Conservation (phyloP, 2,113 vertebrate genomes). For the Bolborhynchus lineola region DNA sequence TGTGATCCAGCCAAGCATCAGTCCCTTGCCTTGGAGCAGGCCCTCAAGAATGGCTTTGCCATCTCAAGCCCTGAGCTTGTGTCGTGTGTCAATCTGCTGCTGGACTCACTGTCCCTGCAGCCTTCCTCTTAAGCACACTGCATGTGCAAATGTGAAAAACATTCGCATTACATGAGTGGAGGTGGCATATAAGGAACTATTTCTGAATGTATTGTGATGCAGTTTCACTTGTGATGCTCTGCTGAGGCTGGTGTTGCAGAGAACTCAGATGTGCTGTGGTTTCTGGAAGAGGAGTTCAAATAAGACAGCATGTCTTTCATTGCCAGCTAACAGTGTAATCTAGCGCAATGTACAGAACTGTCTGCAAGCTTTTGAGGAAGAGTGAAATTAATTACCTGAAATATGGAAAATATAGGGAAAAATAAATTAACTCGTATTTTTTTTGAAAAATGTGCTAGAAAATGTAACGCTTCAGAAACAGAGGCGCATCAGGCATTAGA, state of each 20-base stretch:
- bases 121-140: not conserved
- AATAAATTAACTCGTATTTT: not conserved
- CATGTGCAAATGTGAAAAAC: not conserved
- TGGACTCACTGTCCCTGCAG: accelerated
- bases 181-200: not conserved
- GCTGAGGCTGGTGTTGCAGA: not conserved
- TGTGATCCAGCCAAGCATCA: not conserved
- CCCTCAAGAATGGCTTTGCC: accelerated
- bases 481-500: not conserved
- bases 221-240: not conserved
- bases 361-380: not conserved
- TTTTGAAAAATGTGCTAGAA: not conserved
- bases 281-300: not conserved
- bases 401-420: not conserved
- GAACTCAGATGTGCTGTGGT: not conserved
- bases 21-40: not conserved
- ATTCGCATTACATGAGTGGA: accelerated
- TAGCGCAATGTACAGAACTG: not conserved
- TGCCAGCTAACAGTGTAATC: not conserved
- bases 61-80: not conserved
- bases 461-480: not conserved
- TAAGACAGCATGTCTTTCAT: not conserved
- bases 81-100: not conserved
- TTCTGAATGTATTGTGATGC: not conserved
- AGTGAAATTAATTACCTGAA: not conserved